Percentiles rank a stretch among this genome's conserved stretches.
Evolutionary conservation across 2,888 invertebrate species (phyloP).

Genomic region (Glyphotaelius pellucidus): DNA sequence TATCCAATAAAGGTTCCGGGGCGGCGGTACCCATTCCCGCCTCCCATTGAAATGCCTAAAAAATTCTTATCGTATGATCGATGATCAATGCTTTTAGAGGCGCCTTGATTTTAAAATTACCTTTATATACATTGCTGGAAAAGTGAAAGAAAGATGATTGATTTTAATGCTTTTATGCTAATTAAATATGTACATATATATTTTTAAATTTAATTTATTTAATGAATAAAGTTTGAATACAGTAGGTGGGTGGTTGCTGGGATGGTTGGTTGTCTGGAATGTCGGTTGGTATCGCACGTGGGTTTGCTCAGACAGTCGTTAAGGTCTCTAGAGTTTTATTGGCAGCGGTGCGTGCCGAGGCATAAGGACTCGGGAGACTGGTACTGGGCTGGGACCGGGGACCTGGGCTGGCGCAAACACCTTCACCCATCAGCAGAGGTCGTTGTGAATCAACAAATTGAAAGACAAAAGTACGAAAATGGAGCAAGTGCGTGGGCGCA

Average conservation of each 20-base stretch:
- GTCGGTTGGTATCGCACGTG: slow-evolving; percentile 56
- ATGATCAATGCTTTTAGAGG: background rate
- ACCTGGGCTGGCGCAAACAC: background rate
- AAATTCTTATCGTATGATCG: too few species aligned
- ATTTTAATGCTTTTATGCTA: background rate
- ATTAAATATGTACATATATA: too few species aligned
- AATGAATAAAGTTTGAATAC: slow-evolving; percentile 10
- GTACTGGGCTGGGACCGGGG: background rate
- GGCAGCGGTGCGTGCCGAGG: slow-evolving; percentile 63
- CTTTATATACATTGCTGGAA: background rate
- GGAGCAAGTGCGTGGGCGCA: background rate
- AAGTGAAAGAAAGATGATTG: background rate
- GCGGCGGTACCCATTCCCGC: too few species aligned
- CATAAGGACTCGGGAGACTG: slow-evolving; percentile 49
- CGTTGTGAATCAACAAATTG: background rate
- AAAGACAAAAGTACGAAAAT: background rate
- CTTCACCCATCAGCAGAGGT: background rate
- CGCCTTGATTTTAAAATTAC: background rate
- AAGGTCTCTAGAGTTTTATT: slow-evolving; percentile 60
- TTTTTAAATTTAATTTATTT: background rate
- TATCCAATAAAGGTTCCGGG: too few species aligned
- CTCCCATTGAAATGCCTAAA: too few species aligned
- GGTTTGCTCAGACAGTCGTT: slow-evolving; percentile 62
- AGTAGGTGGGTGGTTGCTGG: background rate
- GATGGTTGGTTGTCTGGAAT: background rate